Percentiles rank a stretch among this genome's conserved stretches.
phyloP scores from a whole-genome alignment of 2,888 invertebrate genomes.

The Ferdinandea cuprea region DNA sequence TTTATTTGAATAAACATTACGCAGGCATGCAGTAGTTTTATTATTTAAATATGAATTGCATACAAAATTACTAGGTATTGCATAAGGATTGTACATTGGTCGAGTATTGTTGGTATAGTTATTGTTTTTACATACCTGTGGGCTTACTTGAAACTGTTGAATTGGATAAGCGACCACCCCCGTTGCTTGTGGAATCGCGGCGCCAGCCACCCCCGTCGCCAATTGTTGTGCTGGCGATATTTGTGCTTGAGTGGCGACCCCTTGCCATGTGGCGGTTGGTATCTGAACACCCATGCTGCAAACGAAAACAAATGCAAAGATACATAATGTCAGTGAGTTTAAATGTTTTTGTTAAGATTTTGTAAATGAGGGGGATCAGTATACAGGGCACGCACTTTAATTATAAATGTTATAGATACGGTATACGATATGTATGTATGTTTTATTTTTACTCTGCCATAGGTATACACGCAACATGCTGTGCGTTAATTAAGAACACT shows the following conservation, averaged over 20 bases:
- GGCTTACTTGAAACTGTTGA: slow-evolving; percentile 94
- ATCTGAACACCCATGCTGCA: slow-evolving; percentile 93
- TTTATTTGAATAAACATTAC: slow-evolving; percentile 67
- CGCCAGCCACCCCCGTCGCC: slow-evolving; percentile 88
- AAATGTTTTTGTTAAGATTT: slow-evolving; percentile 26
- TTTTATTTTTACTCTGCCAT: too few relatives aligned
- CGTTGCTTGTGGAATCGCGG: slow-evolving; percentile 89
- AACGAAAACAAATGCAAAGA: slow-evolving; percentile 43
- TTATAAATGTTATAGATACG: slow-evolving; percentile 10
- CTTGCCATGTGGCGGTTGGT: slow-evolving; percentile 89
- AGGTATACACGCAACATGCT: slow-evolving; percentile 25
- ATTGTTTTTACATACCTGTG: slow-evolving; percentile 81
- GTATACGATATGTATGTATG: not conserved
- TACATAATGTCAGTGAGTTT: slow-evolving; percentile 19
- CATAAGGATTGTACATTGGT: slow-evolving; percentile 74
- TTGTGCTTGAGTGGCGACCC: slow-evolving; percentile 89
- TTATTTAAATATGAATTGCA: slow-evolving; percentile 72
- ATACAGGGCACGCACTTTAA: slow-evolving; percentile 63
- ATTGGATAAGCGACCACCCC: slow-evolving; percentile 95
- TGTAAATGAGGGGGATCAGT: too few relatives aligned
- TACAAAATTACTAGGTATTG: slow-evolving; percentile 74
- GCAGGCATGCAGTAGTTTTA: slow-evolving; percentile 73
- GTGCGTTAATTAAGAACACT: slow-evolving; percentile 62
- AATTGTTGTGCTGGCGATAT: slow-evolving; percentile 88
- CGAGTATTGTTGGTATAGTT: slow-evolving; percentile 68